Evolutionary conservation across 2,113 vertebrate genomes (phyloP).

Genomic region (Tretioscincus oriximinensis): DNA sequence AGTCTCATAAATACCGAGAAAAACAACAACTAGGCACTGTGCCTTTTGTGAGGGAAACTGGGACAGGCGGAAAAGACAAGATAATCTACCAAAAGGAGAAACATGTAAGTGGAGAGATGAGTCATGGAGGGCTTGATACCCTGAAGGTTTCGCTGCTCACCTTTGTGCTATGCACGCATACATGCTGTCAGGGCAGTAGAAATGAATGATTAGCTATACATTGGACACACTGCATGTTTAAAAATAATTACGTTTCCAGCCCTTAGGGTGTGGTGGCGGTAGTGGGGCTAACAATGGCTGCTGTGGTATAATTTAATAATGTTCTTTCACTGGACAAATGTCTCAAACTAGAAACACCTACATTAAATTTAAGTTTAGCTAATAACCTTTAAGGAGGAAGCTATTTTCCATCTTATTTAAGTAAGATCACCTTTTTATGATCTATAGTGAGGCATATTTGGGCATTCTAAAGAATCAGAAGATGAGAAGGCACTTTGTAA

Average conservation of each 20-base stretch:
- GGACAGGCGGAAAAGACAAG: not conserved
- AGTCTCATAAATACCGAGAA: conserved; percentile 72
- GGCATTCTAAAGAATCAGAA: not conserved
- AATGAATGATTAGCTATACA: not conserved
- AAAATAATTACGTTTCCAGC: conserved; percentile 13
- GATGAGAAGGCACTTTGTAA: not conserved
- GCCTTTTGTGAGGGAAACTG: conserved; percentile 26
- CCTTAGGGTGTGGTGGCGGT: not conserved
- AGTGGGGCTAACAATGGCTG: not conserved
- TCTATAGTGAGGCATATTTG: not conserved
- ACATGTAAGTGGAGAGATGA: not conserved
- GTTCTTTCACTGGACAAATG: not conserved
- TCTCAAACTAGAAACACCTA: not conserved
- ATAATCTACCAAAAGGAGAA: not conserved
- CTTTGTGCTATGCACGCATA: not conserved
- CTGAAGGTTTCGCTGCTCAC: not conserved
- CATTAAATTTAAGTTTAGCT: not conserved
- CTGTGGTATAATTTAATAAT: not conserved
- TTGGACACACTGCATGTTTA: not conserved
- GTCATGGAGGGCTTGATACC: conserved; percentile 1
- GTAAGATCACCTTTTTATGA: not conserved
- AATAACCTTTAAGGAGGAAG: not conserved
- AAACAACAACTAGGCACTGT: conserved; percentile 58
- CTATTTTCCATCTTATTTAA: not conserved
- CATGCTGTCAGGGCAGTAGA: not conserved